Evolutionary conservation across 2,797 vertebrate species (phyloP).

Genomic region (Perodicticus potto): DNA sequence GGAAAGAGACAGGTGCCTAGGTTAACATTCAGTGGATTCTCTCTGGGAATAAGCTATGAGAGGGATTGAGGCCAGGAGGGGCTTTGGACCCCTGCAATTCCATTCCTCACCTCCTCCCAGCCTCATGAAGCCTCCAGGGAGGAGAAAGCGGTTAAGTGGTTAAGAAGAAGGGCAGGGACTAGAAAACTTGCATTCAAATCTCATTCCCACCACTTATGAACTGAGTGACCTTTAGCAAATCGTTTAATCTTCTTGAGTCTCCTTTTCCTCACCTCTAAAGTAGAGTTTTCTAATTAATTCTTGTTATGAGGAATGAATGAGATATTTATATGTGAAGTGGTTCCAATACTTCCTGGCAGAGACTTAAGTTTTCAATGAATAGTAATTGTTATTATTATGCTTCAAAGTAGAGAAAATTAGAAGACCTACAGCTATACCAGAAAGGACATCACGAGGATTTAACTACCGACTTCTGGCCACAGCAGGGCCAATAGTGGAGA

Average conservation of each 20-base stretch:
- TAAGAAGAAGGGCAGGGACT: background rate
- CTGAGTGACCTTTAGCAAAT: background rate
- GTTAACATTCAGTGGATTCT: background rate
- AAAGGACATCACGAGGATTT: background rate
- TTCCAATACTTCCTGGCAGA: background rate
- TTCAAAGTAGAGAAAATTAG: constrained; percentile 18
- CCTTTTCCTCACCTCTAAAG: background rate
- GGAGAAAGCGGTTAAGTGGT: background rate
- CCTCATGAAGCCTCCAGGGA: background rate
- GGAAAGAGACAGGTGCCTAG: background rate
- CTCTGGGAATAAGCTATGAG: background rate
- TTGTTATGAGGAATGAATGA: background rate
- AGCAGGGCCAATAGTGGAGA: background rate
- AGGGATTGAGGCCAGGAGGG: background rate
- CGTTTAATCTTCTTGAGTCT: background rate
- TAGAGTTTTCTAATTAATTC: background rate
- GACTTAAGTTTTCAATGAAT: background rate
- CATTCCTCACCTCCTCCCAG: background rate
- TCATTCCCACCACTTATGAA: background rate
- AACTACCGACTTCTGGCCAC: background rate
- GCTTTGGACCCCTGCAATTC: background rate
- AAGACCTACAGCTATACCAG: background rate
- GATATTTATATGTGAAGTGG: background rate
- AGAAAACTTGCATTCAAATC: background rate
- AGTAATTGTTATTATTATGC: constrained; percentile 32